Evolutionary conservation across 2,797 vertebrate species (phyloP).

Genomic region (Myotis daubentonii): DNA sequence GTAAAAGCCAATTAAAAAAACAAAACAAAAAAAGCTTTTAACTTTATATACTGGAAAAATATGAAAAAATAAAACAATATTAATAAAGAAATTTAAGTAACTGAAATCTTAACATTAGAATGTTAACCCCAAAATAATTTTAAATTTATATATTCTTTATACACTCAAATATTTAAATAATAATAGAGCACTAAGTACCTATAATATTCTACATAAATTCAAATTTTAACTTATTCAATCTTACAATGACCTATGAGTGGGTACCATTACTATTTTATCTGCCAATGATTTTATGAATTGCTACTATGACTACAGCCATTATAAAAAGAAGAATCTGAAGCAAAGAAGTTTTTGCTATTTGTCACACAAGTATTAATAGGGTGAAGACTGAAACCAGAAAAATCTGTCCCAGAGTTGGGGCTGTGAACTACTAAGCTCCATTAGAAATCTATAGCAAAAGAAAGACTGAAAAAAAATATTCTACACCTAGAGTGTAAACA

Average conservation of each 20-base stretch:
- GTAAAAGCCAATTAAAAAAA: neutral
- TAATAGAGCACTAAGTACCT: neutral
- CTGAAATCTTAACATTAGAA: neutral
- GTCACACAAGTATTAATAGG: neutral
- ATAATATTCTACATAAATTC: neutral
- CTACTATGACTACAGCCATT: neutral
- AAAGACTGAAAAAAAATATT: neutral
- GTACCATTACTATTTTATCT: neutral
- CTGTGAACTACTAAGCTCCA: slow-evolving; percentile 1
- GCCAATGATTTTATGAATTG: neutral
- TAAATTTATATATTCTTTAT: neutral
- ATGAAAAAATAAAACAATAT: neutral
- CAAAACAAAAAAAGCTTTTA: neutral
- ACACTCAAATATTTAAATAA: neutral
- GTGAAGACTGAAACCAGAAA: neutral
- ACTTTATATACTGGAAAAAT: neutral
- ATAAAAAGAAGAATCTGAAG: neutral
- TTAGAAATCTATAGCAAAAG: neutral
- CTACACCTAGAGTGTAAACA: neutral
- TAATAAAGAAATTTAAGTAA: slow-evolving; percentile 26
- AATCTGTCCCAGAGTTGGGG: neutral
- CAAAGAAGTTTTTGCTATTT: neutral
- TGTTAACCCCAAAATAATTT: neutral
- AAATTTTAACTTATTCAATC: slow-evolving; percentile 1
- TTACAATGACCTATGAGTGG: neutral